A percentile compares a stretch with the other conserved stretches of the same genome.
Conservation (phyloP, 2,888 invertebrate genomes). For the Thyatira batis region DNA sequence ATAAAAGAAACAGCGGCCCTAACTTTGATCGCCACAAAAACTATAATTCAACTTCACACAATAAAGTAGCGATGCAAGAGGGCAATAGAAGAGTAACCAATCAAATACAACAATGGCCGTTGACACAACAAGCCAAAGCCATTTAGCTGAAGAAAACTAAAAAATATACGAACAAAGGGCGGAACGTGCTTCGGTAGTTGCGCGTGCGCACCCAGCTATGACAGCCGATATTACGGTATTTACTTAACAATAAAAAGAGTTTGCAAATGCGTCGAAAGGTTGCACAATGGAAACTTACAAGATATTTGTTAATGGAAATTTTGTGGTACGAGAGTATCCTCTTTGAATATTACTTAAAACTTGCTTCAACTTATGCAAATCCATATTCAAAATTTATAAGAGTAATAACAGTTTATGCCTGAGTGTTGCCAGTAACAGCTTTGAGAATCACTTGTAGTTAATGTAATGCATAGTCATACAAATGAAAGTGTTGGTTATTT, state of each 20-base stretch:
- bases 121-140: constrained; percentile 50
- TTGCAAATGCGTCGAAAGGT: constrained; percentile 14
- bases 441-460: not conserved
- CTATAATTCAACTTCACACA: constrained; percentile 46
- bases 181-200: constrained; percentile 59
- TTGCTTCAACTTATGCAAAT: no score
- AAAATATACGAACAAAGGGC: constrained; percentile 58
- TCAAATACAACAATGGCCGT: constrained; percentile 60
- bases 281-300: constrained; percentile 12
- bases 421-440: not conserved
- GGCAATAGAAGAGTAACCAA: constrained; percentile 49
- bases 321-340: no score
- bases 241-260: constrained; percentile 21
- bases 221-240: constrained; percentile 39
- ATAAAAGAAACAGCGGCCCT: constrained; percentile 34
- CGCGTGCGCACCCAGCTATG: constrained; percentile 47
- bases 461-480: not conserved
- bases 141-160: constrained; percentile 48
- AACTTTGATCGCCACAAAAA: constrained; percentile 32
- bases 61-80: constrained; percentile 35
- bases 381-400: not conserved
- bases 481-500: not conserved
- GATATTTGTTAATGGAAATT: not conserved
- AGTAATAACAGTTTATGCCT: not conserved
- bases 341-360: no score